Base-by-base conservation (phyloP, 2,797 vertebrate genomes). In the Botia almorhae region DNA sequence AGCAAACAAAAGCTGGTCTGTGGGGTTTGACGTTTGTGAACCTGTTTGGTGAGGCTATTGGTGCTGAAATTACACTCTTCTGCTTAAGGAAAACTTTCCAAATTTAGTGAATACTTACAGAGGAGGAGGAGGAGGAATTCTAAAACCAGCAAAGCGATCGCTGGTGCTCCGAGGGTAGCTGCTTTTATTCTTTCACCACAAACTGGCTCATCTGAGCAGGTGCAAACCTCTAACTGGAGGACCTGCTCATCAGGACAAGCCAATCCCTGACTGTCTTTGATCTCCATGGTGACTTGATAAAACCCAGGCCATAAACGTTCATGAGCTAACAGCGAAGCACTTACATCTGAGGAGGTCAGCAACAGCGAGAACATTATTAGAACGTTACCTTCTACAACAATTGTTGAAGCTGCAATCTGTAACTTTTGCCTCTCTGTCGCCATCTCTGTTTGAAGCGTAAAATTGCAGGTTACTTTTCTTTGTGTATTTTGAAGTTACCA, bases 401-500 rank as follows among this genome's bases (percentile, higher is more conserved):
- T n/a, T n/a, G n/a, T n/a, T n/a, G n/a, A n/a, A n/a, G n/a, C n/a
- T n/a, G n/a, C n/a, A n/a, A n/a, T n/a, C n/a, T n/a, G n/a, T n/a
- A n/a, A n/a, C n/a, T n/a, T n/a, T n/a, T n/a, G n/a, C n/a, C n/a
- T n/a, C n/a, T n/a, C n/a, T n/a, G n/a, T n/a, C n/a, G n/a, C n/a
- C n/a, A n/a, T n/a, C n/a, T n/a, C n/a, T n/a, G n/a, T 8, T 8
- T 46, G 7, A 46, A 10, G 43, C 29, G 7, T 46, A 46, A 46
- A 46, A 3, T 3, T 50, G 14, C 12, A 50, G 48, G 48, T 50
- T 50, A 13, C 14, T 39, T 39, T 39, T 29, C 29, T 29, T 29
- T 29, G 29, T 4, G 4, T 29, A 29, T 29, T 29, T 17, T 69
- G 16, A 84, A 65, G 89, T 91, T 89, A 97, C 96, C 90, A 81